Conservation (phyloP, 2,888 invertebrate species). For the Drosophila meridiana region DNA sequence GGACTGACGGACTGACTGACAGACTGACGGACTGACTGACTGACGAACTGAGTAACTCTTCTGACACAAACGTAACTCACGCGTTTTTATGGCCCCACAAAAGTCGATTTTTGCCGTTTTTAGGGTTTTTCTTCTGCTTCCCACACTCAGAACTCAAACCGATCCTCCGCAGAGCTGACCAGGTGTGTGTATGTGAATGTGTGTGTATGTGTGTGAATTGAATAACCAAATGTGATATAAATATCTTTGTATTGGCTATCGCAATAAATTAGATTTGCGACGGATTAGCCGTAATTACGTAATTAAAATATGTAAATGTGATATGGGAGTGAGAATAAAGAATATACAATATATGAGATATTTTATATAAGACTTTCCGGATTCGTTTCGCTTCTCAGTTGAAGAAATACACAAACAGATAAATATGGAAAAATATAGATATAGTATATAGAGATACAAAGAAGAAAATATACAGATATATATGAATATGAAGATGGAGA, state of each 20-base stretch:
- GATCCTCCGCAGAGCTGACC: conserved; percentile 54
- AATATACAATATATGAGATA: no score
- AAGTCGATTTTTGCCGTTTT: conserved; percentile 52
- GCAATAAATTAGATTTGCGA: conserved; percentile 19
- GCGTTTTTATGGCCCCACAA: conserved; percentile 75
- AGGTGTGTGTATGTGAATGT: neutral
- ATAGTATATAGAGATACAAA: no score
- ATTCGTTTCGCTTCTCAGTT: neutral
- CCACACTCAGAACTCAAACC: conserved; percentile 63
- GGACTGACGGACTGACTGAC: conserved; percentile 30
- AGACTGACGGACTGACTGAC: conserved; percentile 26
- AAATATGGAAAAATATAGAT: neutral
- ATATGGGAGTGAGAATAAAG: neutral
- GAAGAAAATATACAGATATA: no score
- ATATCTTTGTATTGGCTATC: conserved; percentile 17
- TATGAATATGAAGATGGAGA: no score
- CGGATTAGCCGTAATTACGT: neutral
- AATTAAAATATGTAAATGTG: neutral
- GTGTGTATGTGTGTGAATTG: conserved; percentile 37
- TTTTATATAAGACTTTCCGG: neutral
- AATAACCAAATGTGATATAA: conserved; percentile 42
- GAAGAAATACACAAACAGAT: neutral
- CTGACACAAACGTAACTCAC: conserved; percentile 64
- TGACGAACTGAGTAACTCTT: conserved; percentile 21
- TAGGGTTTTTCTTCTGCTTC: conserved; percentile 62